Evolutionary conservation across 2,888 invertebrate genomes (phyloP).

Genomic region (Euproctis similis): DNA sequence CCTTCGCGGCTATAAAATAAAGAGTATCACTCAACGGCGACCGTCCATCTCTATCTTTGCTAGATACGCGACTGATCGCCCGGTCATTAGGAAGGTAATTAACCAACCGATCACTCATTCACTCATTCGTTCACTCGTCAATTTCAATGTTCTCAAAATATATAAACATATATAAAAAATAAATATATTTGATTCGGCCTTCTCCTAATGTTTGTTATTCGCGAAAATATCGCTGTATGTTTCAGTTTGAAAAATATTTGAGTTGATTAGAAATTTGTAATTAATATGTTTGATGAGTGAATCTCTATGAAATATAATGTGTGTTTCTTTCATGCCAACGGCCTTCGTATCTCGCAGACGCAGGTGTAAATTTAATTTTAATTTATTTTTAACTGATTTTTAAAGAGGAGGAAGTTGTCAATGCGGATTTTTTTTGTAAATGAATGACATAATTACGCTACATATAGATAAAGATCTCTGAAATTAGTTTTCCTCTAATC

Average conservation of each 20-base stretch:
- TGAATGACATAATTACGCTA: too few species aligned
- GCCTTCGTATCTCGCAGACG: too few species aligned
- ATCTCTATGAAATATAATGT: constrained; percentile 1
- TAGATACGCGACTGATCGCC: constrained; percentile 63
- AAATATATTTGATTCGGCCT: constrained; percentile 43
- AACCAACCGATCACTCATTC: constrained; percentile 67
- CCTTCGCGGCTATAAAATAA: constrained; percentile 63
- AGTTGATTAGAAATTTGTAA: constrained; percentile 5
- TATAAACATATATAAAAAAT: too few species aligned
- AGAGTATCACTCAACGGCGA: constrained; percentile 60
- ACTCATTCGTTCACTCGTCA: too few species aligned
- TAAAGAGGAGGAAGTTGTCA: too few species aligned
- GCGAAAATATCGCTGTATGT: constrained; percentile 37
- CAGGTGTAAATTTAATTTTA: too few species aligned
- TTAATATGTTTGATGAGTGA: constrained; percentile 1
- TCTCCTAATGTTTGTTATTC: constrained; percentile 27
- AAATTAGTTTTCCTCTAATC: too few species aligned
- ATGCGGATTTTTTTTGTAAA: too few species aligned
- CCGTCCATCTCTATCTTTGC: constrained; percentile 38
- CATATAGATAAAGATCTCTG: too few species aligned
- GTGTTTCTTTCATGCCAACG: not conserved
- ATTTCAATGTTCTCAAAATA: constrained; percentile 55
- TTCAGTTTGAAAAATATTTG: too few species aligned
- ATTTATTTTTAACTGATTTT: too few species aligned
- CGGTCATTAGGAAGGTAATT: constrained; percentile 73